Evolutionary conservation across 37 sponge, comb jelly and placozoan species (phyloP), one percentile per base, ranked within the genome.

Genomic region (Tethya wilhelma): DNA sequence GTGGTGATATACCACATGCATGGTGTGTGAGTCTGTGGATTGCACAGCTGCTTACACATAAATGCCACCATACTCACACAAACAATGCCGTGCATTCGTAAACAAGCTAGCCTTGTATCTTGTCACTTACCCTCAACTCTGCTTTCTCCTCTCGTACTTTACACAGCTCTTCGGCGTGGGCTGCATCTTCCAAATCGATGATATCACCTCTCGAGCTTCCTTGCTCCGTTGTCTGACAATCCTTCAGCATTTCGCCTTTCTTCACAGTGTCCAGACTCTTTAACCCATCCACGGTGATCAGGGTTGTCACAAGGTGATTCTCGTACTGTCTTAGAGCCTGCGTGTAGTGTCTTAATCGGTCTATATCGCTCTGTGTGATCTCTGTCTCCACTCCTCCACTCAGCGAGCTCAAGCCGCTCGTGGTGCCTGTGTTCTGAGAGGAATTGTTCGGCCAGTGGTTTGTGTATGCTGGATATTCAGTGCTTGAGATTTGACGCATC

Each of bases 141-240:
- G 93, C 93, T 56, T 88, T 93, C 73, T 93, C 93, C 55, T 93
- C 93, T 45, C 93, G 69, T 1, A 88, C 74, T 59, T 81, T 85
- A 53, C 74, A 80, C 70, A 93, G 78, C 74, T 93, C 93, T 53
- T 93, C 93, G 4, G 85, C 75, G 53, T 93, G 63, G 0, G 82
- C 78, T 17, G 80, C 81, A 22, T 93, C 86, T 53, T 93, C 93
- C 57, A 93, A 63, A 19, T 88, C 93, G 8, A 55, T 66, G 26
- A 86, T 71, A 6, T 69, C 39, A 25, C 77, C 77, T 0, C 80
- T 29, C 5, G 53, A 45, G n/a, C n/a, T n/a, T 22, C 46, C 59
- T 33, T 38, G 44, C n/a, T 69, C 79, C 9, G 62, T 44, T 5
- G 14, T 44, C 1, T 17, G 57, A 38, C 67, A 66, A 34, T 91